Evolutionary conservation across 2,888 invertebrate genomes (phyloP).

Genomic region (Eupithecia exiguata): DNA sequence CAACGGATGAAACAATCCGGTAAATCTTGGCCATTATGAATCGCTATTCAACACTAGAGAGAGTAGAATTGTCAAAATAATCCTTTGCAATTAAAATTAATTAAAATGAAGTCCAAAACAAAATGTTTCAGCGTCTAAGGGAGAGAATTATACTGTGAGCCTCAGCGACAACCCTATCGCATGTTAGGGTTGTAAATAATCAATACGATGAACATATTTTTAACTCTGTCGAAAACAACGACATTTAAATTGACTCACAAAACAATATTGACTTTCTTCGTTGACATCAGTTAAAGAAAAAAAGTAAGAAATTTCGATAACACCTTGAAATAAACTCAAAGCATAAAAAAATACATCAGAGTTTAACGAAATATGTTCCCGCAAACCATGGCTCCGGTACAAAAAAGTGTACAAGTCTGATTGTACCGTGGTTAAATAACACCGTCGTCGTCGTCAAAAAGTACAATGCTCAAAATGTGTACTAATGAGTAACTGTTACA

Average conservation of each 20-base stretch:
- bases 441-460: too few species aligned
- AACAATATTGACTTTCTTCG: not conserved
- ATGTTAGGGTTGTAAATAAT: slow-evolving; percentile 9
- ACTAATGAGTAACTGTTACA: too few species aligned
- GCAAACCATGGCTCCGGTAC: not conserved
- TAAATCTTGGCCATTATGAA: not conserved
- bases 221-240: not conserved
- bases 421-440: too few species aligned
- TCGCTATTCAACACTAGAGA: not conserved
- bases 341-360: not conserved
- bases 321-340: too few species aligned
- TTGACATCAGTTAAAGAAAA: not conserved
- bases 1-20: not conserved
- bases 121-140: slow-evolving; percentile 1
- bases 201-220: not conserved
- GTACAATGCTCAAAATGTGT: too few species aligned
- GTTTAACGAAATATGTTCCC: not conserved
- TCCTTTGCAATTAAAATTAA: slow-evolving; percentile 14
- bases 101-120: slow-evolving; percentile 13
- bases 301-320: not conserved
- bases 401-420: too few species aligned
- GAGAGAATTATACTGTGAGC: not conserved
- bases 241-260: not conserved
- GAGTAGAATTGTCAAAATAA: slow-evolving; percentile 10
- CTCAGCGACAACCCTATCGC: slow-evolving; percentile 16